Percentiles rank a stretch among this genome's conserved stretches.
Conservation (phyloP, 2,888 invertebrate species). For the Eumacrocentrus americanus region DNA sequence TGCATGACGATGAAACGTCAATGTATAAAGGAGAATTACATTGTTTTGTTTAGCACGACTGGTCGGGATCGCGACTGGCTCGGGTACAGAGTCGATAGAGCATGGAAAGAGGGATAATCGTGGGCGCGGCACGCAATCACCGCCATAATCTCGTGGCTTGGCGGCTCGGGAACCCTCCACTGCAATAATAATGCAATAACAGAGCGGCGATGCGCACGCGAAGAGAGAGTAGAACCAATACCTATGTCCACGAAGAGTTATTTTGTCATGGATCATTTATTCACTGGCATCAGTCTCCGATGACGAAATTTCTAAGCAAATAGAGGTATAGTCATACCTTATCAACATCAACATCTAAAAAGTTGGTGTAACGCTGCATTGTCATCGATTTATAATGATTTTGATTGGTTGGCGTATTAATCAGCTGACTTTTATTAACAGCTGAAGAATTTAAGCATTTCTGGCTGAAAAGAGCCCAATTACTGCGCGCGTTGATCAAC, state of each 20-base stretch:
- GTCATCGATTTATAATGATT: too few species aligned
- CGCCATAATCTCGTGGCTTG: slow-evolving; percentile 40
- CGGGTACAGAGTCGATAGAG: slow-evolving; percentile 44
- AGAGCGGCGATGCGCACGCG: slow-evolving; percentile 37
- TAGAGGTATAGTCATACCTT: too few species aligned
- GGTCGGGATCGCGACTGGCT: slow-evolving; percentile 23
- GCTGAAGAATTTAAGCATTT: too few species aligned
- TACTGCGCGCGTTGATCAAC: too few species aligned
- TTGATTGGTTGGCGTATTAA: too few species aligned
- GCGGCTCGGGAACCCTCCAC: slow-evolving; percentile 34
- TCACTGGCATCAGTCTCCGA: slow-evolving; percentile 26
- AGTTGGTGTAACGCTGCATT: too few species aligned
- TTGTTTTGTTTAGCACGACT: background rate
- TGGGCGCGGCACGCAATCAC: slow-evolving; percentile 48
- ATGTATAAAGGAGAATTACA: too few species aligned
- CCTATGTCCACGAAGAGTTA: slow-evolving; percentile 25
- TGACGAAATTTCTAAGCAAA: slow-evolving; percentile 29
- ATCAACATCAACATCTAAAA: too few species aligned
- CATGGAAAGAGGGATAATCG: slow-evolving; percentile 56
- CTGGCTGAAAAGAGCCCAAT: too few species aligned
- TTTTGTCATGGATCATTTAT: slow-evolving; percentile 37
- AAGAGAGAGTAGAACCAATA: slow-evolving; percentile 2
- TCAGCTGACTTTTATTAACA: too few species aligned
- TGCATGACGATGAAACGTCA: background rate
- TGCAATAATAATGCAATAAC: slow-evolving; percentile 42